Percentiles rank a stretch among this genome's conserved stretches.
Conservation (phyloP, 2,797 vertebrate species). For the Parauchenoglanis ngamensis region DNA sequence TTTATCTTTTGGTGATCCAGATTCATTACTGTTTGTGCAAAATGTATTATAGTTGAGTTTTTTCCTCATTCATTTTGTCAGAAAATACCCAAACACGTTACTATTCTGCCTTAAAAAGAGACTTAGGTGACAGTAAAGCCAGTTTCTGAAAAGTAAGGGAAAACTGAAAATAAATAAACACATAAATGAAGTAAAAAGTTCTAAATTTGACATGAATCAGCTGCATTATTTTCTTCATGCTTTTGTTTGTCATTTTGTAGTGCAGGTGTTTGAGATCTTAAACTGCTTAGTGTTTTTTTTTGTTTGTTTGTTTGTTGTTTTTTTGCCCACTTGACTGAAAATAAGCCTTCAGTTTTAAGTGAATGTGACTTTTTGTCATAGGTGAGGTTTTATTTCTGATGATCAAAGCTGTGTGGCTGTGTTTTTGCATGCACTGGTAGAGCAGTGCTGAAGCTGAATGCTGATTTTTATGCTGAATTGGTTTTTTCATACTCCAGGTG, state of each 20-base stretch:
- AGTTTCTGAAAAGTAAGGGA: background rate
- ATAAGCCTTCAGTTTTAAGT: background rate
- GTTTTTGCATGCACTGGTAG: background rate
- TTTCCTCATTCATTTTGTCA: too few species aligned
- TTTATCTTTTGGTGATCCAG: background rate
- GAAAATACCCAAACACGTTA: background rate
- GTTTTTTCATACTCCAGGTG: background rate
- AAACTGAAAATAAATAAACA: background rate
- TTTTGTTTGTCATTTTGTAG: conserved; percentile 5
- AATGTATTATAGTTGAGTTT: background rate
- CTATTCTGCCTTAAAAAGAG: background rate
- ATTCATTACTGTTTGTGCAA: background rate
- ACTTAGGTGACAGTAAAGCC: too few species aligned
- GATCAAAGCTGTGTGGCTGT: conserved; percentile 25
- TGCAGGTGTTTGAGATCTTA: background rate
- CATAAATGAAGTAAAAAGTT: background rate
- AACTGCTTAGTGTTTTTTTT: background rate
- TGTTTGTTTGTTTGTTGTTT: background rate
- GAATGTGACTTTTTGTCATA: conserved; percentile 11
- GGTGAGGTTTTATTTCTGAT: conserved; percentile 22
- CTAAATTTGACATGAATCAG: background rate
- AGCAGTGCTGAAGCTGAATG: background rate
- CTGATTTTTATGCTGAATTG: conserved; percentile 5
- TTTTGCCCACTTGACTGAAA: background rate
- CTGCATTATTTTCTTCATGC: background rate